Conservation (phyloP, 2,113 vertebrate genomes). For the Microcebus lehilahytsara region DNA sequence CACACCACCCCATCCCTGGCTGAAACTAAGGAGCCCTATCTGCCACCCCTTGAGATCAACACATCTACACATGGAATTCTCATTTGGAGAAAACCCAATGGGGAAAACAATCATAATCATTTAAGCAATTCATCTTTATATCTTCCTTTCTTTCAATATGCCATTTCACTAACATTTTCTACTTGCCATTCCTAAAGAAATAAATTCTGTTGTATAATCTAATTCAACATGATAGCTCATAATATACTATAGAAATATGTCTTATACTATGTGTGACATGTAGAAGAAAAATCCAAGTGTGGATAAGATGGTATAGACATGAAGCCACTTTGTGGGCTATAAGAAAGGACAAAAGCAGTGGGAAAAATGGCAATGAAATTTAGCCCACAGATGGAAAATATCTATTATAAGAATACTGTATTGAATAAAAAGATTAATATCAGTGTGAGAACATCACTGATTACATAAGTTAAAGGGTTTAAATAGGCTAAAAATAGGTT, state of each 20-base stretch:
- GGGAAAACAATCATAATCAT: not conserved
- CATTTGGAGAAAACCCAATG: not conserved
- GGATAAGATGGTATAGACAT: not conserved
- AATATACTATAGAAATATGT: not conserved
- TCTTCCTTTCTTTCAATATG: not conserved
- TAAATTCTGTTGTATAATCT: not conserved
- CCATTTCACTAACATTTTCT: not conserved
- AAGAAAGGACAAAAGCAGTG: not conserved
- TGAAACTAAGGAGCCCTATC: not conserved
- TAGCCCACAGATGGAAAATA: not conserved
- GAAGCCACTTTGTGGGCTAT: not conserved
- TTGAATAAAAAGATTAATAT: not conserved
- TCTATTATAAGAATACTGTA: not conserved
- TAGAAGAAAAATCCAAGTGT: not conserved
- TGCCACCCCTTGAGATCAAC: not conserved
- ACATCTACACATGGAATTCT: not conserved
- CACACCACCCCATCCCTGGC: too few relatives aligned
- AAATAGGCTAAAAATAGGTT: not conserved
- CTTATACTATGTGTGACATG: not conserved
- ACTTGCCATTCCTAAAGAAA: not conserved
- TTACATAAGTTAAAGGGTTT: not conserved
- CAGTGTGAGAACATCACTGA: conserved; percentile 5
- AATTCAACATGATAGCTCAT: not conserved
- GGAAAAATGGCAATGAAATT: not conserved
- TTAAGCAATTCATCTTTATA: not conserved